Evolutionary conservation across 2,888 invertebrate genomes (phyloP), one percentile per base, ranked within the genome.

Genomic region (Spisula solida): DNA sequence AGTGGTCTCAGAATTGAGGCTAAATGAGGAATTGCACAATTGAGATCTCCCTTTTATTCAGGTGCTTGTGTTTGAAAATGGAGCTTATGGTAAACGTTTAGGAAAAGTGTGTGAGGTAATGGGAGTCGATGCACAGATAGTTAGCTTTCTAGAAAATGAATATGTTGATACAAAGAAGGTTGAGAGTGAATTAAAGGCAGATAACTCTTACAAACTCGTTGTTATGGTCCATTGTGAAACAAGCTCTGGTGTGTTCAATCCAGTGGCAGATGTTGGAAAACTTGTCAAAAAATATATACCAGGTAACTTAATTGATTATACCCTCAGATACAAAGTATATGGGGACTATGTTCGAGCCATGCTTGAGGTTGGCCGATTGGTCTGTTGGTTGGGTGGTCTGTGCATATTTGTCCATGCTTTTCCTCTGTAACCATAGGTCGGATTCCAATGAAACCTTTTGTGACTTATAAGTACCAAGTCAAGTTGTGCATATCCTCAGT

Each of bases 151-250:
- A 0, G 97, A 97, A 92, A 94, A 96, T 84, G 88, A 94, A 48
- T 92, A 92, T 18, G 95, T 97, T 14, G 93, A 95, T 86, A 85
- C 94, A 34, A 87, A 92, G 6, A 85, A 88, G 10, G 94, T 96
- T 20, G 93, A 95, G 78, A 92, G 94, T 34, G 91, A 96, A 47
- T 87, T 96, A 48, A 92, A 93, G 82, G 88, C 82, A 51, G 94
- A 95, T n/a, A 94, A 91, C 31, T 90, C 93, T 6, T 97, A 96
- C 93, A 96, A 95, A 14, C 91, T 96, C n/a, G 97, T 97, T 29
- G 95, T 96, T 18, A 94, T 97, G 14, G 96, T 97, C 20, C 97
- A 97, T 91, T 97, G 97, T 93, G 97, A 97, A 92, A 97, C 97
- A 5, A 97, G 97, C 90, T 96, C 96, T 41, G 97, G 97, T 5